These are phyloP conservation scores for Xestia rhomboidea DNA, from an alignment of 2,888 invertebrate species.

Conservation along the genomic window DNA sequence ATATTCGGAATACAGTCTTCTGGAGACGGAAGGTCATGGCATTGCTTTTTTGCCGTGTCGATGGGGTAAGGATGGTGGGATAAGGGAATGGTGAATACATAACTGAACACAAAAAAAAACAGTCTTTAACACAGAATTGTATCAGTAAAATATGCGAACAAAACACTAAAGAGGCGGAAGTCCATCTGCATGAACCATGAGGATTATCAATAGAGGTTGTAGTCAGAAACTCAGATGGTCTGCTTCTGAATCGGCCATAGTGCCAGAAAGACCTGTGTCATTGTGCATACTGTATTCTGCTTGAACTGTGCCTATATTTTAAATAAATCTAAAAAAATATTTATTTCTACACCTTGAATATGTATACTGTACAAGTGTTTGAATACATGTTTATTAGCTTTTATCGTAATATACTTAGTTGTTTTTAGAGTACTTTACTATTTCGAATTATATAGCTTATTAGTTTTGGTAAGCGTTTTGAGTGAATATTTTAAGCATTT, in stretches of 20 bases:
- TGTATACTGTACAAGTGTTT: constrained; percentile 11
- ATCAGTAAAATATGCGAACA: background rate
- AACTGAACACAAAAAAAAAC: background rate
- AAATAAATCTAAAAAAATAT: background rate
- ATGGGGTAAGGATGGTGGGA: too few species aligned
- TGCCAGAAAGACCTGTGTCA: background rate
- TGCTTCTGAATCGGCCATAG: too few species aligned
- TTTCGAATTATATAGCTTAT: constrained; percentile 2
- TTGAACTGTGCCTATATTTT: background rate
- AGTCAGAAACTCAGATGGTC: background rate
- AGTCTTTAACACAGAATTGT: background rate
- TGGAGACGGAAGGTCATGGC: background rate
- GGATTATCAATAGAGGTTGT: background rate
- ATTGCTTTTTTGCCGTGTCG: background rate
- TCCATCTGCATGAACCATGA: background rate
- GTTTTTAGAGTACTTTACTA: background rate
- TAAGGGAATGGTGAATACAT: background rate
- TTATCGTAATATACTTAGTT: background rate
- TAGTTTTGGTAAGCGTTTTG: background rate
- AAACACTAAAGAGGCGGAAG: background rate
- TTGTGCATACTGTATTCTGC: background rate
- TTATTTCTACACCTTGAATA: background rate
- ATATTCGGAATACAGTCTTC: background rate
- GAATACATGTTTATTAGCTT: constrained; percentile 3
- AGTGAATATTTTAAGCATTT: background rate